A percentile compares a stretch with the other conserved stretches of the same genome.
These are phyloP conservation scores for Leptinotarsa rubiginosa DNA, from an alignment of 2,888 invertebrate species.

Conservation along the genomic window DNA sequence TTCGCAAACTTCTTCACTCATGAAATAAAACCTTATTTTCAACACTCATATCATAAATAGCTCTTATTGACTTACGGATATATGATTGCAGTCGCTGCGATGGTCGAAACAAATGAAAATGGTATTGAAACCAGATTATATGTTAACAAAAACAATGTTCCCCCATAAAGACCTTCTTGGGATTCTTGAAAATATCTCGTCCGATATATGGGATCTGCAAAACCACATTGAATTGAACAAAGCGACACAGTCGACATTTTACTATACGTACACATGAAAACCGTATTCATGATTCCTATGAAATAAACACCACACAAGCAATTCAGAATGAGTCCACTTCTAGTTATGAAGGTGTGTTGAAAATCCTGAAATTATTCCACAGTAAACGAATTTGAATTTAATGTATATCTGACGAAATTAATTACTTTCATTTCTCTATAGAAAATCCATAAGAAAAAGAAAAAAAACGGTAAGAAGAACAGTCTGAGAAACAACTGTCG, in stretches of 20 bases:
- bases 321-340: constrained; percentile 79
- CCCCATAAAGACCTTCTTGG: constrained; percentile 89
- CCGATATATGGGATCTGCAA: constrained; percentile 82
- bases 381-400: not conserved
- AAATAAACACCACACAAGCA: constrained; percentile 77
- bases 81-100: constrained; percentile 78
- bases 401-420: not conserved
- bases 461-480: constrained; percentile 80
- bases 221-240: too few species aligned
- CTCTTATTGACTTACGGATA: constrained; percentile 73
- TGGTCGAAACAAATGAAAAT: constrained; percentile 81
- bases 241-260: not conserved
- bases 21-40: too few species aligned
- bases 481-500: constrained; percentile 82
- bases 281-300: constrained; percentile 76
- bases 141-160: constrained; percentile 83
- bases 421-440: constrained; percentile 75
- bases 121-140: constrained; percentile 86
- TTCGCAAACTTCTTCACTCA: too few species aligned
- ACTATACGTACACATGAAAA: constrained; percentile 74
- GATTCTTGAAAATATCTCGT: constrained; percentile 93
- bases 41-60: too few species aligned
- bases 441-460: constrained; percentile 83
- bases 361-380: constrained; percentile 67
- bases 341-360: constrained; percentile 78